phyloP scores from a whole-genome alignment of 2,888 invertebrate species.

The Cosmopolites sordidus region DNA sequence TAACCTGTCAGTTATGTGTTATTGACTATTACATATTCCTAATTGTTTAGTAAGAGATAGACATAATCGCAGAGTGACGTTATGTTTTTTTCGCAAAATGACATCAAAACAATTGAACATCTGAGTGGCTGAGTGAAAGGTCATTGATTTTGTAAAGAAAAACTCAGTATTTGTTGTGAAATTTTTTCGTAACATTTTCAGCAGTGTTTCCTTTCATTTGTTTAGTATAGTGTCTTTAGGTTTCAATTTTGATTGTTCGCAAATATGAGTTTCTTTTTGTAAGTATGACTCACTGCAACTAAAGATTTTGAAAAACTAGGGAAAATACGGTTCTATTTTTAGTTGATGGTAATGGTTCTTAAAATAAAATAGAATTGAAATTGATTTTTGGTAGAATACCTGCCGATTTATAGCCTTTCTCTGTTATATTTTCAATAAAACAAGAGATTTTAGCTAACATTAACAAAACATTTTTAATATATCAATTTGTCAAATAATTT shows the following conservation, averaged over 20 bases:
- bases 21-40: too few species aligned
- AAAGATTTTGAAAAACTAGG: not conserved
- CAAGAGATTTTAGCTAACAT: too few species aligned
- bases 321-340: not conserved
- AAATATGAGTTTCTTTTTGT: conserved; percentile 26
- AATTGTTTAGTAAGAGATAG: too few species aligned
- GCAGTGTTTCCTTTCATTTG: conserved; percentile 1
- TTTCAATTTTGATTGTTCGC: not conserved
- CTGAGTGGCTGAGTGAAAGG: conserved; percentile 18
- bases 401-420: too few species aligned
- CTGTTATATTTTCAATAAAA: too few species aligned
- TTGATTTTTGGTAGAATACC: not conserved
- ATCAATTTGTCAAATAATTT: too few species aligned
- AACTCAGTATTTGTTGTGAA: conserved; percentile 12
- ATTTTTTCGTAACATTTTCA: conserved; percentile 1
- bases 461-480: too few species aligned
- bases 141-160: conserved; percentile 24
- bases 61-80: not conserved
- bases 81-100: conserved; percentile 19
- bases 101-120: conserved; percentile 26
- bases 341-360: not conserved
- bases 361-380: not conserved
- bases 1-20: not conserved
- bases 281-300: conserved; percentile 21
- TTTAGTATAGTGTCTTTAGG: conserved; percentile 1